These are phyloP conservation scores for Nasonia longicornis DNA, from an alignment of 1,140 invertebrate genomes.

Conservation along the genomic window DNA sequence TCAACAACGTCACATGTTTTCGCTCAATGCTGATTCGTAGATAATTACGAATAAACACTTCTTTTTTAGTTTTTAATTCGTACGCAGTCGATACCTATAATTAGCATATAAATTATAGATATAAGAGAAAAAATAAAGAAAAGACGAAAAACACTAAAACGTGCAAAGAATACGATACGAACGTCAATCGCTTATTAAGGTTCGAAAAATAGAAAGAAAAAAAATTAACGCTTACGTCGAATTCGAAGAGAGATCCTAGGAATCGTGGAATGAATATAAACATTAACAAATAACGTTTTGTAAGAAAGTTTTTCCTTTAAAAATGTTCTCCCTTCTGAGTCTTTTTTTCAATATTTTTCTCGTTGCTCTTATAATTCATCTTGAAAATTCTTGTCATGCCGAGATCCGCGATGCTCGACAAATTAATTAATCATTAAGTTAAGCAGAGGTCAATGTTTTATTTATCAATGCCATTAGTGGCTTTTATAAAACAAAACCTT, in stretches of 20 bases:
- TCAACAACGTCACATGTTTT: slow-evolving; percentile 5
- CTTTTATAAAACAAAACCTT: slow-evolving; percentile 8
- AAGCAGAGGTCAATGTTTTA: background rate
- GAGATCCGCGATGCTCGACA: background rate
- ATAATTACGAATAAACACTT: slow-evolving; percentile 8
- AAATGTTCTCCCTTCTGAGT: background rate
- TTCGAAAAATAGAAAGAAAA: slow-evolving; percentile 35
- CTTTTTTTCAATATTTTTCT: slow-evolving; percentile 2
- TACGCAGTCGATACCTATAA: slow-evolving; percentile 13
- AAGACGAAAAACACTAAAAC: slow-evolving; percentile 45
- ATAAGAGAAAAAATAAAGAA: slow-evolving; percentile 26
- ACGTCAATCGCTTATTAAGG: slow-evolving; percentile 32
- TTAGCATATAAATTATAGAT: slow-evolving; percentile 40
- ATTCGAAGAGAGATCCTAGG: slow-evolving; percentile 40
- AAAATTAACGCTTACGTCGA: slow-evolving; percentile 28
- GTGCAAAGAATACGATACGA: slow-evolving; percentile 41
- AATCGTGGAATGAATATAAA: slow-evolving; percentile 45
- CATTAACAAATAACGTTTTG: slow-evolving; percentile 38
- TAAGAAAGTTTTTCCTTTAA: slow-evolving; percentile 30
- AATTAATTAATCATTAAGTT: background rate
- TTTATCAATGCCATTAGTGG: background rate
- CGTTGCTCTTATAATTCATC: slow-evolving; percentile 28
- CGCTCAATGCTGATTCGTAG: slow-evolving; percentile 12
- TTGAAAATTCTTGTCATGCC: background rate
- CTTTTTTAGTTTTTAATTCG: background rate